Conservation (phyloP, 2,888 invertebrate genomes). For the Flexamia atlantica region DNA sequence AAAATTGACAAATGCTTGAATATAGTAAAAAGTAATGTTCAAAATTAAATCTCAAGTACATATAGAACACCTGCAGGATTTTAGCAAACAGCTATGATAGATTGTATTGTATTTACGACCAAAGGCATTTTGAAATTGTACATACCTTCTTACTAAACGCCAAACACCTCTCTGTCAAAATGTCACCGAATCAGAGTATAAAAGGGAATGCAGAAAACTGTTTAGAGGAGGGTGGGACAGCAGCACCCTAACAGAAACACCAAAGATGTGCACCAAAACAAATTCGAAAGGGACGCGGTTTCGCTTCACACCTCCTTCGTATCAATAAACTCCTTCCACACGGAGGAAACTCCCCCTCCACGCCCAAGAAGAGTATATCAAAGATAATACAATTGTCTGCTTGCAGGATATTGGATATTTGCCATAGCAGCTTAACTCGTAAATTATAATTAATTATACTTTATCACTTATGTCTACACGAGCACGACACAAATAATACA, state of each 20-base stretch:
- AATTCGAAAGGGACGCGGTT: conserved; percentile 54
- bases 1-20: no score
- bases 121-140: no score
- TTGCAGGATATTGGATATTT: background rate
- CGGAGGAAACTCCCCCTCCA: conserved; percentile 5
- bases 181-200: conserved; percentile 35
- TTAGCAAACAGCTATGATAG: no score
- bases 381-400: conserved; percentile 21
- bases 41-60: no score
- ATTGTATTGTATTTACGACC: background rate
- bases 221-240: conserved; percentile 43
- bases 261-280: conserved; percentile 40
- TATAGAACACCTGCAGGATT: no score
- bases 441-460: no score
- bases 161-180: conserved; percentile 10
- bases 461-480: no score
- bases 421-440: no score
- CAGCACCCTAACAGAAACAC: conserved; percentile 14
- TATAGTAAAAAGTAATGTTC: no score
- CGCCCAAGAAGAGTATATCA: background rate
- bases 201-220: conserved; percentile 24
- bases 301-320: conserved; percentile 32
- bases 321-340: conserved; percentile 48
- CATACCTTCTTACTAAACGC: no score
- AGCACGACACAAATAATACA: no score